A percentile compares a stretch with the other conserved stretches of the same genome.
These are phyloP conservation scores for Cataglyphis altisquamis DNA, from an alignment of 2,888 invertebrate species.

Conservation along the genomic window DNA sequence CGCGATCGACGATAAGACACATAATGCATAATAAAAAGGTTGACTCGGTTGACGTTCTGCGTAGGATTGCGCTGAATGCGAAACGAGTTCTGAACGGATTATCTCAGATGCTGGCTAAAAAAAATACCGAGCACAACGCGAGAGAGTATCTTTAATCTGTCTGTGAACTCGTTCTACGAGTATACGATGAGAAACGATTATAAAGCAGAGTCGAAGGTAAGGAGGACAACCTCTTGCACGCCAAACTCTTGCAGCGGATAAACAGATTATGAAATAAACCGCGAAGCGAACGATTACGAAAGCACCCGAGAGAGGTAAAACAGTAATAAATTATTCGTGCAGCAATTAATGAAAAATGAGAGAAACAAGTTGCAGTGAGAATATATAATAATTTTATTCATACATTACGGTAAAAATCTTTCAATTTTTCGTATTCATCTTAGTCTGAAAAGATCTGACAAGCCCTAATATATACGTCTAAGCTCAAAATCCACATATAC, in stretches of 20 bases:
- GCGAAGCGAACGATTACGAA: conserved; percentile 33
- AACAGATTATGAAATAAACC: conserved; percentile 43
- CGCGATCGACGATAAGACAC: conserved; percentile 59
- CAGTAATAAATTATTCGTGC: not conserved
- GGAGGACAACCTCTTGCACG: conserved; percentile 9
- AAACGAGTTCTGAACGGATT: conserved; percentile 67
- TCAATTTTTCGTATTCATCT: not conserved
- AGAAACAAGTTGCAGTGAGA: not conserved
- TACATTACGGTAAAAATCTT: not conserved
- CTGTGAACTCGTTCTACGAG: conserved; percentile 25
- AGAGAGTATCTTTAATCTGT: conserved; percentile 58
- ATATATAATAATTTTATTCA: not conserved
- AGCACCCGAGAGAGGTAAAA: conserved; percentile 21
- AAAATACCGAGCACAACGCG: conserved; percentile 39
- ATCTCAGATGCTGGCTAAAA: conserved; percentile 49
- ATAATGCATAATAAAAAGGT: conserved; percentile 62
- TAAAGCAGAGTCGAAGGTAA: conserved; percentile 25
- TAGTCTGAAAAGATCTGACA: not conserved
- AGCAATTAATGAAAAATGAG: conserved; percentile 10
- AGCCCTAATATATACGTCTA: not conserved
- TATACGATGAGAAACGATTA: conserved; percentile 42
- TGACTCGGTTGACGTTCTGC: conserved; percentile 37
- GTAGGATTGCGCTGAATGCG: conserved; percentile 66
- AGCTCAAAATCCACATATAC: not conserved
- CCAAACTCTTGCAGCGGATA: conserved; percentile 22